Evolutionary conservation across 1,140 invertebrate genomes (phyloP).

Genomic region (Drosophila tani): DNA sequence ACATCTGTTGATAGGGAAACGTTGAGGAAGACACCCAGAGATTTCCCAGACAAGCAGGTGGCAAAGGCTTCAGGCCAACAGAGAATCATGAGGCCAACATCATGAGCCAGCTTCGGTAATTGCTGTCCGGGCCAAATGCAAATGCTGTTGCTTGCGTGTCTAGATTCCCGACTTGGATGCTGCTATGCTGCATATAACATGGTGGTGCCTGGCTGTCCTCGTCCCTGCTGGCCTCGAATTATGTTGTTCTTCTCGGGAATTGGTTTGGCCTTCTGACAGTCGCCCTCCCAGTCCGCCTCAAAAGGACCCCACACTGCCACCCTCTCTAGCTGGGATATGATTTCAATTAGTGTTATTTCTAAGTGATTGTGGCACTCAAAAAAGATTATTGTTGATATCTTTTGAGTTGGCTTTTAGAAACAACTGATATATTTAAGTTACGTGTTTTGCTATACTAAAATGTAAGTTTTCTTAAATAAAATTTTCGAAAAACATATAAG

Average conservation of each 20-base stretch:
- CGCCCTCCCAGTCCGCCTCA: not conserved
- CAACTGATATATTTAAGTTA: not conserved
- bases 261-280: slow-evolving; percentile 47
- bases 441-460: too few species aligned
- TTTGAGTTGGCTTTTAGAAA: slow-evolving; percentile 1
- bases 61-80: slow-evolving; percentile 64
- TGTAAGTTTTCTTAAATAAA: not conserved
- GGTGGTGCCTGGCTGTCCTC: slow-evolving; percentile 3
- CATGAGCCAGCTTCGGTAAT: slow-evolving; percentile 68
- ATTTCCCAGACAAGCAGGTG: slow-evolving; percentile 80
- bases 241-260: slow-evolving; percentile 70
- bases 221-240: slow-evolving; percentile 51
- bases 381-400: slow-evolving; percentile 7
- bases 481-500: too few species aligned
- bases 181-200: slow-evolving; percentile 41
- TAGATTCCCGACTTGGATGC: slow-evolving; percentile 41
- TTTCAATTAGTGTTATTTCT: slow-evolving; percentile 70
- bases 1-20: slow-evolving; percentile 7
- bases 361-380: slow-evolving; percentile 20
- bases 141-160: slow-evolving; percentile 66
- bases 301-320: not conserved
- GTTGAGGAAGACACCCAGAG: slow-evolving; percentile 35
- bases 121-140: slow-evolving; percentile 68
- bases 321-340: slow-evolving; percentile 33
- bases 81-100: slow-evolving; percentile 68